Evolutionary conservation across 1,140 invertebrate species (phyloP).

Genomic region (Sycophaga agraensis): DNA sequence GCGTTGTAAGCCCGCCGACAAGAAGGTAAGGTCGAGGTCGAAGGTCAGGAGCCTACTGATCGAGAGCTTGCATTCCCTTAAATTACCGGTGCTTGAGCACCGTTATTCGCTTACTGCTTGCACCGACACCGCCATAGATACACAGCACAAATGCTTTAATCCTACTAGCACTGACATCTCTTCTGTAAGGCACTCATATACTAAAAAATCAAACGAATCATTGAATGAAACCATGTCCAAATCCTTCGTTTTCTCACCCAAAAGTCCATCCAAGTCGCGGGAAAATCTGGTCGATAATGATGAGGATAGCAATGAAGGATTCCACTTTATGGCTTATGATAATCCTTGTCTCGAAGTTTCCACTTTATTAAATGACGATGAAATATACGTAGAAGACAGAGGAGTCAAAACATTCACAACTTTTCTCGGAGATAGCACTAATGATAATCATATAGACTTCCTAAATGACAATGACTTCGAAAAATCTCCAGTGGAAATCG

Average conservation of each 20-base stretch:
- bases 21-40: slow-evolving; percentile 56
- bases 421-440: background rate
- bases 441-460: background rate
- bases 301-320: background rate
- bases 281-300: background rate
- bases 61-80: slow-evolving; percentile 44
- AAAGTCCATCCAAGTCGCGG: background rate
- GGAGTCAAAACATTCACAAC: background rate
- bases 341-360: slow-evolving; percentile 12
- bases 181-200: background rate
- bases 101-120: slow-evolving; percentile 26
- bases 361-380: background rate
- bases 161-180: background rate
- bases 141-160: background rate
- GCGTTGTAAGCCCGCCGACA: slow-evolving; percentile 35
- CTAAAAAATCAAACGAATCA: background rate
- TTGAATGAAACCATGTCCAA: slow-evolving; percentile 15
- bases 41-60: slow-evolving; percentile 47
- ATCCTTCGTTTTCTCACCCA: slow-evolving; percentile 15
- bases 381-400: background rate
- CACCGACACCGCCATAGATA: background rate
- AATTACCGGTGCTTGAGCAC: slow-evolving; percentile 16
- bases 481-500: background rate
- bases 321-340: background rate
- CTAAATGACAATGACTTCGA: background rate